phyloP scores from a whole-genome alignment of 2,113 vertebrate genomes.

The Carassius carassius region DNA sequence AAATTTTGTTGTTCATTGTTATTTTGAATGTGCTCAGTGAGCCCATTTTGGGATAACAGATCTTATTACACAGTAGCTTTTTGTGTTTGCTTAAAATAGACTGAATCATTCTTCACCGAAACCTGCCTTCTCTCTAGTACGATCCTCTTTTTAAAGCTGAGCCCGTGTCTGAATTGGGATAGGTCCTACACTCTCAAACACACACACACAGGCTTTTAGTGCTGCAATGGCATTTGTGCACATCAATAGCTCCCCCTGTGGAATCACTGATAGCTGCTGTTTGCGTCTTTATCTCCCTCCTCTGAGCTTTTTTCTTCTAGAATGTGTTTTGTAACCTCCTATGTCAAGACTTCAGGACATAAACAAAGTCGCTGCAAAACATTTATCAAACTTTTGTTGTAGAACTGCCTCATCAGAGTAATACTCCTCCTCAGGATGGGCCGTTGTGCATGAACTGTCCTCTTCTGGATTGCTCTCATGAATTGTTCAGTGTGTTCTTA shows the following conservation, averaged over 20 bases:
- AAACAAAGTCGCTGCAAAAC: constrained; percentile 12
- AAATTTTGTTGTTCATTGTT: neutral
- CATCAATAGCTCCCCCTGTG: constrained; percentile 69
- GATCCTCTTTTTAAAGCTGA: no score
- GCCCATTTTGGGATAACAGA: constrained; percentile 20
- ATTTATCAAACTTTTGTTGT: constrained; percentile 31
- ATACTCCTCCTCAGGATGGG: neutral
- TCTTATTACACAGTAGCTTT: constrained; percentile 15
- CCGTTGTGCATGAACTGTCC: neutral
- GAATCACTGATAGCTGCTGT: constrained; percentile 57
- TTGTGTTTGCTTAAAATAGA: constrained; percentile 5
- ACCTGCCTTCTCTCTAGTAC: neutral
- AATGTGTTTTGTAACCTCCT: constrained; percentile 30
- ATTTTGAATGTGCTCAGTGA: neutral
- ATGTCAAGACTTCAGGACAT: constrained; percentile 24
- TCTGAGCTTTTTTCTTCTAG: constrained; percentile 26
- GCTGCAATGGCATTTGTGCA: constrained; percentile 52
- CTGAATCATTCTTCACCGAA: constrained; percentile 9
- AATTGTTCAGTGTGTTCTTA: neutral
- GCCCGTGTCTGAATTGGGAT: constrained; percentile 10
- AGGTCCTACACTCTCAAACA: neutral
- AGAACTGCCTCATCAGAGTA: neutral
- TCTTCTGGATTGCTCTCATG: neutral
- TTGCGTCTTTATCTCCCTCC: constrained; percentile 44
- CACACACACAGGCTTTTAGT: constrained; percentile 13